Evolutionary conservation across 2,888 invertebrate species (phyloP), one percentile per base, ranked within the genome.

Genomic region (Apoda limacodes): DNA sequence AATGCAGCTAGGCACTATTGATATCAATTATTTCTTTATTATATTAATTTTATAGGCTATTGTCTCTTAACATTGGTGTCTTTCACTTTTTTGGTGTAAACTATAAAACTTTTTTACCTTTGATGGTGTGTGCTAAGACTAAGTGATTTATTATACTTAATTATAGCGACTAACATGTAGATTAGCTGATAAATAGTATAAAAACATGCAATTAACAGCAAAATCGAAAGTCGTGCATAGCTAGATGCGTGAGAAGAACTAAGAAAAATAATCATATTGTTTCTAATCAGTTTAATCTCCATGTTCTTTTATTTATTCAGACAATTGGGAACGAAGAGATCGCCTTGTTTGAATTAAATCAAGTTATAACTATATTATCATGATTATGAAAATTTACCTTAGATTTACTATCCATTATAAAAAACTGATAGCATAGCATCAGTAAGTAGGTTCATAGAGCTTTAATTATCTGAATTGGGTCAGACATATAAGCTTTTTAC

Each of bases 201-300:
- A n/a, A n/a, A n/a, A n/a, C 80, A 78, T 80, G 80, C 80, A 75
- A 60, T 56, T 58, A 67, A 76, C 65, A 76, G 74, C 78, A 67
- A 76, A 62, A 74, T 72, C 56, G 56, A 75, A 74, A 71, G 48
- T 63, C 78, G 78, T 80, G 80, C 80, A 78, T 64, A 75, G 78
- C 78, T 75, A 74, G 68, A 78, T 78, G 80, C 80, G 80, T 78
- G 76, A 72, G 55, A 64, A 56, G 76, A 75, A 58, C 61, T 70
- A 76, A 70, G 40, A 65, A 72, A 69, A 64, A 41, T 61, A 60
- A 53, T 45, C 42, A 57, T 52, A 60, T 52, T 52, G 52, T 64
- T 52, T 51, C 39, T 39, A 45, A 42, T 35, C 37, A 32, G 30
- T 42, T 42, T 35, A 42, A 35, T 37, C 58, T 62, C 67, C 50